Conservation (phyloP, 37 sponge, comb jelly and placozoan genomes). For the Ianthella basta region DNA sequence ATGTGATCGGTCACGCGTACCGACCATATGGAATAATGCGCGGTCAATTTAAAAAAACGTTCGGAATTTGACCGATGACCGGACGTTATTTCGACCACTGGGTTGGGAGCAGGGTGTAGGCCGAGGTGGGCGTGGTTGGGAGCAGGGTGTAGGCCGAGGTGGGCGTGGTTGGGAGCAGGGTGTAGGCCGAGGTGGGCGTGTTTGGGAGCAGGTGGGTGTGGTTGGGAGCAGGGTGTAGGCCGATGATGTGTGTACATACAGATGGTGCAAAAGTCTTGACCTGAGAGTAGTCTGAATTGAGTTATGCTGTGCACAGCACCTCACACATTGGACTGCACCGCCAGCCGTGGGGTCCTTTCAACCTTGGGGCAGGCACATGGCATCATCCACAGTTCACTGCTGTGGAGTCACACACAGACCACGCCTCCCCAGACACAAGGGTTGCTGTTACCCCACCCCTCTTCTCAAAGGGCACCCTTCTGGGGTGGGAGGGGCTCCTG, state of each 20-base stretch:
- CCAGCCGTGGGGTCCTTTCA: slow-evolving; percentile 23
- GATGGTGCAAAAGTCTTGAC: slow-evolving; percentile 4
- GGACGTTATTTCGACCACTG: slow-evolving; percentile 59
- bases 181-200: too few species aligned
- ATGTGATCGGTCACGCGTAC: slow-evolving; percentile 39
- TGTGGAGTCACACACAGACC: neutral
- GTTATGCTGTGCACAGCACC: slow-evolving; percentile 41
- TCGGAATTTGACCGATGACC: slow-evolving; percentile 60
- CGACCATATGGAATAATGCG: slow-evolving; percentile 34
- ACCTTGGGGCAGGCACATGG: slow-evolving; percentile 25
- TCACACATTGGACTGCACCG: slow-evolving; percentile 39
- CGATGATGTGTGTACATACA: too few species aligned
- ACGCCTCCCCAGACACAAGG: slow-evolving; percentile 15
- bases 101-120: too few species aligned
- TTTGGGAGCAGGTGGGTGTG: too few species aligned
- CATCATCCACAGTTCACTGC: slow-evolving; percentile 8
- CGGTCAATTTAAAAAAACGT: slow-evolving; percentile 49
- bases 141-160: neutral
- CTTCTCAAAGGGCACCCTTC: neutral
- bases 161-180: neutral
- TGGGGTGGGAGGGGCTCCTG: neutral
- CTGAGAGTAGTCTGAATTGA: slow-evolving; percentile 50
- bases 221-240: too few species aligned
- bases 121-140: slow-evolving; percentile 52
- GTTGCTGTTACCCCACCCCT: slow-evolving; percentile 30